Evolutionary conservation across 2,797 vertebrate genomes (phyloP).

Genomic region (Oceanodroma leucorhoa): DNA sequence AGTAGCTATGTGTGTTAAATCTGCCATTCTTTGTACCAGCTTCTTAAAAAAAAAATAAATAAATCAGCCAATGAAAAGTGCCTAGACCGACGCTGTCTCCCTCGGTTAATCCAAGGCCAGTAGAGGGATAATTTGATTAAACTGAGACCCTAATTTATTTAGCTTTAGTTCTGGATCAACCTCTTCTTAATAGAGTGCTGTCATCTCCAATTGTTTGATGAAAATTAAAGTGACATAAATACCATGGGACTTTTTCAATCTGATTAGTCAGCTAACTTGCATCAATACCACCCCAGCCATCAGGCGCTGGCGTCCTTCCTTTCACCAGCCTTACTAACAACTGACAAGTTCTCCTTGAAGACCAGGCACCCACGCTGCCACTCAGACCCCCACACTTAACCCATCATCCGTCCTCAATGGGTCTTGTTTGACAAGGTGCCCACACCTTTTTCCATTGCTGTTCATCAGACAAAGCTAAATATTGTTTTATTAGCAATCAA

Average conservation of each 20-base stretch:
- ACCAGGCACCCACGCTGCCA: conserved; percentile 79
- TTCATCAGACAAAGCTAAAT: conserved; percentile 85
- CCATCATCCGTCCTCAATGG: conserved; percentile 85
- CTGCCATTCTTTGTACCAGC: conserved; percentile 68
- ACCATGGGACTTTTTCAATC: conserved; percentile 85
- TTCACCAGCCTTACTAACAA: conserved; percentile 76
- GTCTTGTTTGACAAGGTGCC: conserved; percentile 81
- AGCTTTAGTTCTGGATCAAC: conserved; percentile 90
- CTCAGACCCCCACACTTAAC: conserved; percentile 79
- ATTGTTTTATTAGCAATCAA: conserved; percentile 89
- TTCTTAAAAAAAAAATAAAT: conserved; percentile 69
- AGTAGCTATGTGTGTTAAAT: conserved; percentile 69
- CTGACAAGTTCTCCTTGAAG: conserved; percentile 79
- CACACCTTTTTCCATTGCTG: conserved; percentile 77
- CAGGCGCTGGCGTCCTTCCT: conserved; percentile 81
- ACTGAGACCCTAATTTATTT: conserved; percentile 89
- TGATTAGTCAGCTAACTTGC: conserved; percentile 86
- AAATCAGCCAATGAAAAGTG: conserved; percentile 73
- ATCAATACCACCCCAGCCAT: conserved; percentile 83
- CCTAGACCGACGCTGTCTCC: conserved; percentile 75
- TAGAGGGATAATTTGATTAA: conserved; percentile 87
- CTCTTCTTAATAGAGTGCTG: conserved; percentile 83
- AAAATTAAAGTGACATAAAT: conserved; percentile 92
- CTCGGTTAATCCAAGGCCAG: conserved; percentile 78
- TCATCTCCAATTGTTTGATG: conserved; percentile 84